phyloP scores from a whole-genome alignment of 2,797 vertebrate species.

The Synanceia verrucosa region DNA sequence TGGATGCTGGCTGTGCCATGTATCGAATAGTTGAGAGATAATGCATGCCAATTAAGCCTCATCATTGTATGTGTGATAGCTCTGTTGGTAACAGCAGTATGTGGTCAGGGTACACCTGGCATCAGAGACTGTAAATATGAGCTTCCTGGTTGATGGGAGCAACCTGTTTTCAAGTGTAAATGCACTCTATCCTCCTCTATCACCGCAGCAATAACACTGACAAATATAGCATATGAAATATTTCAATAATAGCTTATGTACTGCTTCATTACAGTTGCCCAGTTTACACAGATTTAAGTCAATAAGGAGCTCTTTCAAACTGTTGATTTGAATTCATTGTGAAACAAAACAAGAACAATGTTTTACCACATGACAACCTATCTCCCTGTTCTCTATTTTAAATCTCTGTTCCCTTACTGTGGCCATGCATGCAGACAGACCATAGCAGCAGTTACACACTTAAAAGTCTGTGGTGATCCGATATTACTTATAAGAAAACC shows the following conservation, averaged over 20 bases:
- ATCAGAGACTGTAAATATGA: conserved; percentile 31
- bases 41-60: conserved; percentile 55
- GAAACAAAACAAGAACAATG: conserved; percentile 43
- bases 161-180: conserved; percentile 37
- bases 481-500: too few species aligned
- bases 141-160: conserved; percentile 41
- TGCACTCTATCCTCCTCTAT: conserved; percentile 3
- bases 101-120: conserved; percentile 30
- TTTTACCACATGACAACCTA: conserved; percentile 9
- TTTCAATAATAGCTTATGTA: neutral
- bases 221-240: neutral
- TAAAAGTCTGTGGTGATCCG: too few species aligned
- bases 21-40: conserved; percentile 30
- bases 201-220: neutral
- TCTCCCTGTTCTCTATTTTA: conserved; percentile 48
- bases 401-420: conserved; percentile 52
- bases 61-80: conserved; percentile 40
- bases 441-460: neutral
- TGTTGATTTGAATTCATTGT: conserved; percentile 14
- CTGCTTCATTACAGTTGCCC: neutral
- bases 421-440: neutral
- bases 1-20: conserved; percentile 39
- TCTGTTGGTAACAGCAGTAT: conserved; percentile 43
- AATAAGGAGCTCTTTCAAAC: neutral
- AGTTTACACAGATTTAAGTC: neutral